Conservation (phyloP, 2,888 invertebrate genomes). For the Germaria angustata region DNA sequence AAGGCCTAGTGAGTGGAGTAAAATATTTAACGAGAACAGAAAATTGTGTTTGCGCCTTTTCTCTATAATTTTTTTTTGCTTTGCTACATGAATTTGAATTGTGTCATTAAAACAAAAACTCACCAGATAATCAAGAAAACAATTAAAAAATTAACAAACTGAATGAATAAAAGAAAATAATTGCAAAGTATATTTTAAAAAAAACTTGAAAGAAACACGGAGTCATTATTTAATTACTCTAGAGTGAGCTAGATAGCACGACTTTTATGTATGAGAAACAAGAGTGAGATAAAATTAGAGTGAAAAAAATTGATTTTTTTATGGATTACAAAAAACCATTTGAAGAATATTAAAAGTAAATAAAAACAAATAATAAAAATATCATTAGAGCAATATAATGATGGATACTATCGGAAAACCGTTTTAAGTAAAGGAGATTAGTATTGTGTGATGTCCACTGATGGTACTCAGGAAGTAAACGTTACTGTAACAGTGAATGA, state of each 20-base stretch:
- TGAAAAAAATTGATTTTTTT: slow-evolving; percentile 63
- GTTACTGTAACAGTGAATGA: slow-evolving; percentile 56
- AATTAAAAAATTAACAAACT: neutral
- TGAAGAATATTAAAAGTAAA: slow-evolving; percentile 25
- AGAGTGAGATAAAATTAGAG: slow-evolving; percentile 66
- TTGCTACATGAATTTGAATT: neutral
- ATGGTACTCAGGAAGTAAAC: slow-evolving; percentile 54
- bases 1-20: slow-evolving; percentile 71
- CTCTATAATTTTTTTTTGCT: neutral
- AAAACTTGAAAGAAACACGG: slow-evolving; percentile 24
- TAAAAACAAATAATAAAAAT: slow-evolving; percentile 38
- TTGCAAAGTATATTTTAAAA: neutral
- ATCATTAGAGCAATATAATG: slow-evolving; percentile 16
- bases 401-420: neutral
- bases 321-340: neutral
- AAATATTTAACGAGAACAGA: slow-evolving; percentile 11
- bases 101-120: neutral
- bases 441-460: slow-evolving; percentile 62
- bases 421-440: neutral
- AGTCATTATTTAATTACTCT: slow-evolving; percentile 26
- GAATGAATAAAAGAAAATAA: neutral
- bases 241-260: slow-evolving; percentile 63
- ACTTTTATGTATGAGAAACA: slow-evolving; percentile 34
- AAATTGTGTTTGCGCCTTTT: slow-evolving; percentile 45
- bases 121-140: neutral